phyloP scores from a whole-genome alignment of 2,888 invertebrate species.

The Hydroisotoma schaefferi region DNA sequence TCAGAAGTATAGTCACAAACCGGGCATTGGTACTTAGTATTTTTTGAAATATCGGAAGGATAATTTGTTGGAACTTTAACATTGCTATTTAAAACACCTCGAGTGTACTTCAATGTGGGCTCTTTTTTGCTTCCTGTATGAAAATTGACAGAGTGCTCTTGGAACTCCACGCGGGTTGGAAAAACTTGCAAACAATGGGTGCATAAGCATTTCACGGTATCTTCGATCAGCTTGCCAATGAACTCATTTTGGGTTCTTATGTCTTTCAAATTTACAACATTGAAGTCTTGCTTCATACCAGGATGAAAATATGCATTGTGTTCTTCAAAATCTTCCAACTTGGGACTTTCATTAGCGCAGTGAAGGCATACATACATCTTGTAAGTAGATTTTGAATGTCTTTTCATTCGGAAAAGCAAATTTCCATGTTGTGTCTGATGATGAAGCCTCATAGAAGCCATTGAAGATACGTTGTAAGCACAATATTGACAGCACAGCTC shows the following conservation, averaged over 20 bases:
- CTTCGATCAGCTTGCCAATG: conserved; percentile 37
- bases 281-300: conserved; percentile 50
- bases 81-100: conserved; percentile 7
- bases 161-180: not conserved
- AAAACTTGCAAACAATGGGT: conserved; percentile 50
- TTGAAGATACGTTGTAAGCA: conserved; percentile 22
- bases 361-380: conserved; percentile 21
- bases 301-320: conserved; percentile 53
- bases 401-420: conserved; percentile 23
- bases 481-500: conserved; percentile 36
- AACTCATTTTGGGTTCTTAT: not conserved
- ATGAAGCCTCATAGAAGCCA: conserved; percentile 28
- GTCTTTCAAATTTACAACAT: conserved; percentile 22
- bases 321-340: conserved; percentile 50
- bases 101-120: conserved; percentile 1
- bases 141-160: conserved; percentile 9
- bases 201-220: conserved; percentile 51
- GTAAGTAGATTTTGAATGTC: not conserved
- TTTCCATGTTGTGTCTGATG: conserved; percentile 30
- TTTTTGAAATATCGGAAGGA: not conserved
- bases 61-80: conserved; percentile 6
- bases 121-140: not conserved
- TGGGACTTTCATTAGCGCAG: conserved; percentile 51
- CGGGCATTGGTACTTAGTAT: conserved; percentile 23
- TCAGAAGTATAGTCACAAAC: conserved; percentile 23